phyloP scores from a whole-genome alignment of 2,888 invertebrate genomes.

The Mesorhabditis belari region DNA sequence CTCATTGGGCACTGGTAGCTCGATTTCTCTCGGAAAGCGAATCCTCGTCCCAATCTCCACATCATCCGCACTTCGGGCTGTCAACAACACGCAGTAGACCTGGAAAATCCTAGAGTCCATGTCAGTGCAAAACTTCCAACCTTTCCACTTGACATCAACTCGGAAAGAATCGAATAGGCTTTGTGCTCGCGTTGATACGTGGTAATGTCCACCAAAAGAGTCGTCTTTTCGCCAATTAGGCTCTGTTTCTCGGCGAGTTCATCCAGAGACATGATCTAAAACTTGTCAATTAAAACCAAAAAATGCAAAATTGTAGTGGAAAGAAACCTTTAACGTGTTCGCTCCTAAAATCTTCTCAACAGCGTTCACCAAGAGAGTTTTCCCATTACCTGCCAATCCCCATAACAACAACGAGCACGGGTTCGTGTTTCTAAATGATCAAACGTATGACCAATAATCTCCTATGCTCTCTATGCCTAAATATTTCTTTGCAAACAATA shows the following conservation, averaged over 20 bases:
- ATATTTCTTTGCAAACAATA: too few relatives aligned
- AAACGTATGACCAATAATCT: neutral
- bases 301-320: neutral
- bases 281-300: too few relatives aligned
- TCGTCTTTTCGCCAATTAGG: neutral
- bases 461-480: too few relatives aligned
- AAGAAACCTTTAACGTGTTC: neutral
- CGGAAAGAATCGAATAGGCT: conserved; percentile 5
- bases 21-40: conserved; percentile 33
- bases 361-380: conserved; percentile 30
- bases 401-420: conserved; percentile 35
- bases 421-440: conserved; percentile 7
- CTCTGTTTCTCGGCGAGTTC: conserved; percentile 8
- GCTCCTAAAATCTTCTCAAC: conserved; percentile 15
- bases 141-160: conserved; percentile 11
- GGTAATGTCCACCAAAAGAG: conserved; percentile 18
- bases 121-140: neutral
- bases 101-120: neutral
- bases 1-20: neutral
- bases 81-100: conserved; percentile 18
- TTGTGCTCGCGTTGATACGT: conserved; percentile 18
- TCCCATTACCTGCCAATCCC: conserved; percentile 45
- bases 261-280: conserved; percentile 7
- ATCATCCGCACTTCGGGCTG: conserved; percentile 27
- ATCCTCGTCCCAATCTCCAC: conserved; percentile 31